These are phyloP conservation scores for Anoura caudifer DNA, from an alignment of 2,113 vertebrate species.

Conservation along the genomic window DNA sequence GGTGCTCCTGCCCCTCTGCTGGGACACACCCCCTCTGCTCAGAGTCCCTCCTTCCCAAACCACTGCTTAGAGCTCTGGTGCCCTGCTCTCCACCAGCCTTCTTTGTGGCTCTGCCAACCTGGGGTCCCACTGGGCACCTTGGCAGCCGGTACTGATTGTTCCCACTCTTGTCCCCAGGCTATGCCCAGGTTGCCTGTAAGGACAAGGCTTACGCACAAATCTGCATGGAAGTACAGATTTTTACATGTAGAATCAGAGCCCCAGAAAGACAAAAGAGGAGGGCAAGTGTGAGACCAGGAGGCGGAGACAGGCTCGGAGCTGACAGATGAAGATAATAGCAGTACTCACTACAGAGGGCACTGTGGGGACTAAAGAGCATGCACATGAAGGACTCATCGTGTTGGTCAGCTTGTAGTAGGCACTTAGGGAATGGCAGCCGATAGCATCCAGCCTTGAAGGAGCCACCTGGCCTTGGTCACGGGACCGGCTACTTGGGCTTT, in stretches of 20 bases:
- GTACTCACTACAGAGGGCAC: accelerated
- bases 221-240: neutral
- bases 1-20: neutral
- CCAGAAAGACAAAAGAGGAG: neutral
- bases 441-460: neutral
- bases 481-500: neutral
- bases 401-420: neutral
- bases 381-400: neutral
- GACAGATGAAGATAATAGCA: neutral
- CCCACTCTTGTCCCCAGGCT: neutral
- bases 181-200: neutral
- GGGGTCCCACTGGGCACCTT: neutral
- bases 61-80: no score
- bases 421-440: neutral
- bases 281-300: neutral
- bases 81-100: neutral
- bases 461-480: neutral
- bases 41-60: neutral
- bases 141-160: neutral
- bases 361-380: neutral
- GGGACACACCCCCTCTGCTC: neutral
- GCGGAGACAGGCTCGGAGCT: neutral
- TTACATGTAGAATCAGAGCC: neutral
- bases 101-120: neutral
- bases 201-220: neutral